phyloP scores from a whole-genome alignment of 2,113 vertebrate species.

The Chaetodon trifascialis region DNA sequence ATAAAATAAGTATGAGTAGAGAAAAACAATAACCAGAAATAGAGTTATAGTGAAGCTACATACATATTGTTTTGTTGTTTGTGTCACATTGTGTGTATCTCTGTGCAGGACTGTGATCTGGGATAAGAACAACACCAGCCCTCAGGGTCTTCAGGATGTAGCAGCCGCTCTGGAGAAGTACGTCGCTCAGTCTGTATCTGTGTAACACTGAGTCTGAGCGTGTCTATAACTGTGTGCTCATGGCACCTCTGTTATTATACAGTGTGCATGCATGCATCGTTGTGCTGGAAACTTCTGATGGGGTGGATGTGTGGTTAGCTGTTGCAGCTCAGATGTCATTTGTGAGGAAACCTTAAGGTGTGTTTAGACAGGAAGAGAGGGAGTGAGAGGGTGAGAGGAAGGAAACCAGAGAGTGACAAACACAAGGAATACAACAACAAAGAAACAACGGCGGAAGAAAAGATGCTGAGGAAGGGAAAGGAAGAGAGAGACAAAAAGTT shows the following conservation, averaged over 20 bases:
- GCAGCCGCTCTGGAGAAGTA: conserved; percentile 97
- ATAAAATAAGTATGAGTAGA: too few relatives aligned
- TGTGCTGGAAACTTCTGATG: not conserved
- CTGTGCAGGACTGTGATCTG: conserved; percentile 94
- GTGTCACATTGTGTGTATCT: conserved; percentile 4
- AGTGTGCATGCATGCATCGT: too few relatives aligned
- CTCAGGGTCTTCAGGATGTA: conserved; percentile 97
- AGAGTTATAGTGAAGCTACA: too few relatives aligned
- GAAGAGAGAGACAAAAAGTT: not conserved
- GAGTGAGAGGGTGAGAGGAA: conserved; percentile 26
- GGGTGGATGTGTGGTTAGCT: conserved; percentile 13
- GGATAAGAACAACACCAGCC: conserved; percentile 97
- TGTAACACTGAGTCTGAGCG: not conserved
- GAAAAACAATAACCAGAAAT: too few relatives aligned
- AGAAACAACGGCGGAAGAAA: conserved; percentile 16
- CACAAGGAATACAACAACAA: conserved; percentile 36
- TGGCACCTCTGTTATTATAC: not conserved
- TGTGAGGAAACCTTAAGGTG: conserved; percentile 46
- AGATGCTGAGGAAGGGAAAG: conserved; percentile 9
- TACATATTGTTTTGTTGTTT: not conserved
- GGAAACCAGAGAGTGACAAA: conserved; percentile 22
- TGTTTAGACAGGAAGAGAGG: conserved; percentile 34
- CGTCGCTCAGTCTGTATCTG: conserved; percentile 56
- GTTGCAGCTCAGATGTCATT: conserved; percentile 1
- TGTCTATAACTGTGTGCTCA: not conserved